These are phyloP conservation scores for Hypomecis punctinalis DNA, from an alignment of 2,888 invertebrate species.

Conservation along the genomic window DNA sequence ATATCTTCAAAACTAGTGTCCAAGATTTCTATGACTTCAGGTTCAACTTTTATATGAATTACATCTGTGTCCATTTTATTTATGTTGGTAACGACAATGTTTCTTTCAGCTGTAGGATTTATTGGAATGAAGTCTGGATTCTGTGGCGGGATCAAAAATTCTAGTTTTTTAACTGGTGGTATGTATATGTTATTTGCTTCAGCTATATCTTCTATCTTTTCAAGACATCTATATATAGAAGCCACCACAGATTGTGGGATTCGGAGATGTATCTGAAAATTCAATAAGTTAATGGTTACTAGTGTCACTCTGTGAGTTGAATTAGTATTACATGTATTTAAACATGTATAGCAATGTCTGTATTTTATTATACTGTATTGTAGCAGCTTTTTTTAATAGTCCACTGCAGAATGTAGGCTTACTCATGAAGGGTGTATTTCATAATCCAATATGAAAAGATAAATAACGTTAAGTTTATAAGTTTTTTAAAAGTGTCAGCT, in stretches of 20 bases:
- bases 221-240: conserved; percentile 57
- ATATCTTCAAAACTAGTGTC: conserved; percentile 11
- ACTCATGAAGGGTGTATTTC: too few species aligned
- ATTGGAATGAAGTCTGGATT: conserved; percentile 33
- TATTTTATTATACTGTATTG: too few species aligned
- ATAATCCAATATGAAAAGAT: too few species aligned
- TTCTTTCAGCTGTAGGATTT: conserved; percentile 13
- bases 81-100: conserved; percentile 27
- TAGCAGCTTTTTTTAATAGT: too few species aligned
- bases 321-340: too few species aligned
- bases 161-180: conserved; percentile 46
- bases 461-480: too few species aligned
- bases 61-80: conserved; percentile 33
- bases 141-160: conserved; percentile 33
- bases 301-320: background rate
- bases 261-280: conserved; percentile 58
- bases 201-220: conserved; percentile 58
- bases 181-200: conserved; percentile 54
- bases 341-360: too few species aligned
- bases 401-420: too few species aligned
- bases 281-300: background rate
- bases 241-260: conserved; percentile 60
- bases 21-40: conserved; percentile 12
- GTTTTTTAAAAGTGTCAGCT: too few species aligned
- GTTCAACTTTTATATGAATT: conserved; percentile 14